These are phyloP conservation scores for Chironex yamaguchii DNA, from an alignment of 30 jellyfish, hydroid and myxozoan species.

Conservation along the genomic window DNA sequence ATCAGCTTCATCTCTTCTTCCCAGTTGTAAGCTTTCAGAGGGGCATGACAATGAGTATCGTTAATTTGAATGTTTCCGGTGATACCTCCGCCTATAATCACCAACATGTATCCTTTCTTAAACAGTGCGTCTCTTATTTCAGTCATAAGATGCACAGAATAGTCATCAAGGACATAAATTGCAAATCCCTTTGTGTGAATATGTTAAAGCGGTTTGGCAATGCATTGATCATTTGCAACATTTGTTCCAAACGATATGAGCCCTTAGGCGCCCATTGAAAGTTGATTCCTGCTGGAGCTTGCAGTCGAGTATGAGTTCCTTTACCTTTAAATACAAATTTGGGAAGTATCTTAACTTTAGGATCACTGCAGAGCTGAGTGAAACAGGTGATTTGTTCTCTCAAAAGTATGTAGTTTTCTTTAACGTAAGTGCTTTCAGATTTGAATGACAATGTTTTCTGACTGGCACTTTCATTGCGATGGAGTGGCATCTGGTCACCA, in stretches of 20 bases:
- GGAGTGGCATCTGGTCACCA: too few relatives aligned
- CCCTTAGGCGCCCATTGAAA: conserved; percentile 65
- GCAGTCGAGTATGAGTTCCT: conserved; percentile 43
- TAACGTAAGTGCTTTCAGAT: conserved; percentile 31
- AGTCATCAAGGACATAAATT: conserved; percentile 54
- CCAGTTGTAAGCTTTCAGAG: too few relatives aligned
- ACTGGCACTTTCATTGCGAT: too few relatives aligned
- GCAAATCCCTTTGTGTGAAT: conserved; percentile 47
- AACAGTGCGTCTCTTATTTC: conserved; percentile 10
- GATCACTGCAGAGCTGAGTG: conserved; percentile 52
- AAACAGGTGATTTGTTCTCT: conserved; percentile 44
- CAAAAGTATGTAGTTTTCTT: conserved; percentile 66
- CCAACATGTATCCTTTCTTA: too few relatives aligned
- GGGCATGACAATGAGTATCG: too few relatives aligned
- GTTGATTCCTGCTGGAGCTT: conserved; percentile 55
- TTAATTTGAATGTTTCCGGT: too few relatives aligned
- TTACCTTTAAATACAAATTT: conserved; percentile 51
- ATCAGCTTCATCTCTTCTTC: too few relatives aligned
- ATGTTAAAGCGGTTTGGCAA: conserved; percentile 42
- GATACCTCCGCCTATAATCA: too few relatives aligned
- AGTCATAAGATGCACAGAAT: conserved; percentile 46
- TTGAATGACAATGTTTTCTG: conserved; percentile 27
- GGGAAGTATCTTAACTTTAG: conserved; percentile 6
- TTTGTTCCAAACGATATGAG: conserved; percentile 50
- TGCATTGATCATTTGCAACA: conserved; percentile 3